Evolutionary conservation across 2,888 invertebrate species (phyloP).

Genomic region (Cheilosia variabilis): DNA sequence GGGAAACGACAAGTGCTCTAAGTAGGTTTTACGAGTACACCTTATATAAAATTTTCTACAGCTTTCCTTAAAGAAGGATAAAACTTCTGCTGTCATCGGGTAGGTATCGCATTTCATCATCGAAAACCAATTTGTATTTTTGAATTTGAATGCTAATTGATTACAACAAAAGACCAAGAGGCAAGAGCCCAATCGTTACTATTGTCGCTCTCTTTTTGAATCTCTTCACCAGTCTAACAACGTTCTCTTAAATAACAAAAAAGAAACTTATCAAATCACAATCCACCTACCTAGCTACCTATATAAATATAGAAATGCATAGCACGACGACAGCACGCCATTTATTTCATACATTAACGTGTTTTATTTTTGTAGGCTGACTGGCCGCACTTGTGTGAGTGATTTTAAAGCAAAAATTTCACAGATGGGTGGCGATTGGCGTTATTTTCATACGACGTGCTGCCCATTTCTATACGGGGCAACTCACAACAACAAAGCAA

Average conservation of each 20-base stretch:
- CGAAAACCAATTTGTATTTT: neutral
- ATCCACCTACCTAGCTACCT: neutral
- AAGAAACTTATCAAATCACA: constrained; percentile 14
- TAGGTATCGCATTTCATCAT: constrained; percentile 12
- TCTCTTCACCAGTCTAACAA: neutral
- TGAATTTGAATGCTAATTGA: no score
- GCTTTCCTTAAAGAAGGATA: no score
- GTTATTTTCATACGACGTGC: constrained; percentile 26
- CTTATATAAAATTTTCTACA: no score
- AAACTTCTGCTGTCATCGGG: no score
- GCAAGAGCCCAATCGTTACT: no score
- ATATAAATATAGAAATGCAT: constrained; percentile 15
- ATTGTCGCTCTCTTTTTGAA: neutral
- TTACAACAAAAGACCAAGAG: no score
- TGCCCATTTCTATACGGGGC: neutral
- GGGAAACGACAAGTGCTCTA: no score
- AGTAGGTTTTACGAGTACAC: no score
- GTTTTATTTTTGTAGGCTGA: constrained; percentile 27
- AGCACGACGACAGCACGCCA: constrained; percentile 3
- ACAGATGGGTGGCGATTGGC: constrained; percentile 58
- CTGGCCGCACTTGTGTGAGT: constrained; percentile 10
- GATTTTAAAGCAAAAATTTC: constrained; percentile 53
- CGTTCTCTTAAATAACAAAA: constrained; percentile 1
- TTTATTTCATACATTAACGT: constrained; percentile 6
- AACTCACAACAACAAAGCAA: constrained; percentile 18